Conservation (phyloP, 2,113 vertebrate species). For the Cricetomys ansorgei region DNA sequence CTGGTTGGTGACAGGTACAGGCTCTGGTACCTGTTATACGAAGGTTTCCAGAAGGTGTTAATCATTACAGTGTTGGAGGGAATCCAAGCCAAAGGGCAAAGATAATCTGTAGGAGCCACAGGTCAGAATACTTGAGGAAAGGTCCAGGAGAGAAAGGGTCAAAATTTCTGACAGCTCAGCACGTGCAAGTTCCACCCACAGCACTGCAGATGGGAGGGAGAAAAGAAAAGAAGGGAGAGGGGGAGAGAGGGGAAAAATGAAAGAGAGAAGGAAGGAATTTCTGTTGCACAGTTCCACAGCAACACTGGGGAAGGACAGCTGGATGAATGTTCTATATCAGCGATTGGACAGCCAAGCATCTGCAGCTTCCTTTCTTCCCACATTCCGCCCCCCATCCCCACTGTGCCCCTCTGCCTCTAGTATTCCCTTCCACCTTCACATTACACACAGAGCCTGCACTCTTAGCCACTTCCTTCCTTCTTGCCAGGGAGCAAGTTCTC, state of each 20-base stretch:
- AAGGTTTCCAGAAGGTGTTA: conserved; percentile 74
- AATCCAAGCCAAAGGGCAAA: background rate
- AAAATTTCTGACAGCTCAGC: background rate
- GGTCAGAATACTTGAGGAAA: background rate
- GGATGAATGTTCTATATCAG: background rate
- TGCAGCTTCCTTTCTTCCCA: no score
- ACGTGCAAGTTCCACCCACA: background rate
- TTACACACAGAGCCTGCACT: no score
- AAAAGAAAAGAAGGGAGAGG: background rate
- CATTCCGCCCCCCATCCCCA: background rate
- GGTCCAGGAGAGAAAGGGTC: background rate
- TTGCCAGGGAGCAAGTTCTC: background rate
- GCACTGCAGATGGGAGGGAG: background rate
- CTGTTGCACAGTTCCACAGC: background rate
- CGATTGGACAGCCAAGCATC: background rate
- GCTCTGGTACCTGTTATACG: background rate
- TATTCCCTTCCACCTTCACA: background rate
- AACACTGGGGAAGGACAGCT: background rate
- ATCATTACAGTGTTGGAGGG: conserved; percentile 76
- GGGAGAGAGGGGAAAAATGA: no score
- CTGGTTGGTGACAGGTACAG: background rate
- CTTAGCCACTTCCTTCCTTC: background rate
- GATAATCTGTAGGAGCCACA: background rate
- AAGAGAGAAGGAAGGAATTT: background rate
- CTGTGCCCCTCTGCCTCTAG: background rate